phyloP scores from a whole-genome alignment of 2,797 vertebrate species.

The Chaunax sp. region DNA sequence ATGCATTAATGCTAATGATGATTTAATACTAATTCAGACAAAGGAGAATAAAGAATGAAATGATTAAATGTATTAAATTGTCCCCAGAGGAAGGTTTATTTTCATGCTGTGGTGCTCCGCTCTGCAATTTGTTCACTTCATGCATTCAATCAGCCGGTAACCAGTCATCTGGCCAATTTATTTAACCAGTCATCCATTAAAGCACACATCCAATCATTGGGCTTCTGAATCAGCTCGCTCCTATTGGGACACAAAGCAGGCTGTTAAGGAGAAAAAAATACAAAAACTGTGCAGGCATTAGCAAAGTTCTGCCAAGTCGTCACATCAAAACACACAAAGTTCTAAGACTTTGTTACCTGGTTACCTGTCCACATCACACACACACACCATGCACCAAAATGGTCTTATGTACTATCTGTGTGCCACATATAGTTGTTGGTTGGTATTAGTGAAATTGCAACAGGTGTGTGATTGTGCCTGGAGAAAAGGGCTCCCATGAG shows the following conservation, averaged over 20 bases:
- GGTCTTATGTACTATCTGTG: too few relatives aligned
- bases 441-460: too few relatives aligned
- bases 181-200: slow-evolving; percentile 37
- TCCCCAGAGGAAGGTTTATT: slow-evolving; percentile 11
- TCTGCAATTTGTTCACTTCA: slow-evolving; percentile 18
- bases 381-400: too few relatives aligned
- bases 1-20: background rate
- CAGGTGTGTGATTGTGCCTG: too few relatives aligned
- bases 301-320: background rate
- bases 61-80: background rate
- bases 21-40: slow-evolving; percentile 6
- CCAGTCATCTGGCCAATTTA: slow-evolving; percentile 44
- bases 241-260: background rate
- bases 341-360: too few relatives aligned
- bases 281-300: background rate
- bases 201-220: slow-evolving; percentile 24
- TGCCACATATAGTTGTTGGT: too few relatives aligned
- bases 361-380: too few relatives aligned
- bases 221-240: slow-evolving; percentile 24
- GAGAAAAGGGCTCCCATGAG: too few relatives aligned
- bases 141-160: slow-evolving; percentile 21
- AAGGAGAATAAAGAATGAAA: slow-evolving; percentile 14
- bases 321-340: background rate
- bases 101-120: slow-evolving; percentile 4
- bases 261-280: background rate